These are phyloP conservation scores for Drosophila sechellia DNA, from an alignment of 1,140 invertebrate species.

Conservation along the genomic window DNA sequence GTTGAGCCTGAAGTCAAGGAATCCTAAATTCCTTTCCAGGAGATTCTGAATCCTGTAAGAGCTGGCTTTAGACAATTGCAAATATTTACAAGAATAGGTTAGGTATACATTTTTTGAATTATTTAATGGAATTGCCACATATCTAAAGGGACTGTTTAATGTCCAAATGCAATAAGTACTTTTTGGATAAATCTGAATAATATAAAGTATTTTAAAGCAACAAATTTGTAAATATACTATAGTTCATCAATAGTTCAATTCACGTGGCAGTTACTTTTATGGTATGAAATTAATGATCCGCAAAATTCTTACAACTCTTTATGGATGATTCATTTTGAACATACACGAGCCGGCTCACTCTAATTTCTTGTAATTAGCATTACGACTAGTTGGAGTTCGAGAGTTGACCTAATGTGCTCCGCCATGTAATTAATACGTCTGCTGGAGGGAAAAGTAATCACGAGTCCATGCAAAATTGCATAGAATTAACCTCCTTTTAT, in stretches of 20 bases:
- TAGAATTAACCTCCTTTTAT: slow-evolving; percentile 60
- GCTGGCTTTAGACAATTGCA: background rate
- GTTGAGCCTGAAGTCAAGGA: background rate
- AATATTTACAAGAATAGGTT: too few species aligned
- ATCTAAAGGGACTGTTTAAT: background rate
- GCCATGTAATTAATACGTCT: slow-evolving; percentile 62
- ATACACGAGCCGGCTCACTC: background rate
- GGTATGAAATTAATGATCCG: too few species aligned
- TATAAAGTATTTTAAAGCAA: background rate
- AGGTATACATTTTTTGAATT: background rate
- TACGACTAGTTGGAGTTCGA: slow-evolving; percentile 7
- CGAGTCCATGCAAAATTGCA: slow-evolving; percentile 41
- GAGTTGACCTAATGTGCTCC: slow-evolving; percentile 42
- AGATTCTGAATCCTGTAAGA: too few species aligned
- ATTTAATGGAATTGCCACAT: background rate
- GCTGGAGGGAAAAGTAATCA: slow-evolving; percentile 47
- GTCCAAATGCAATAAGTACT: background rate
- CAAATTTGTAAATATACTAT: too few species aligned
- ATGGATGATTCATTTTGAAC: background rate
- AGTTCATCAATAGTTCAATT: too few species aligned
- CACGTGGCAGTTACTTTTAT: too few species aligned
- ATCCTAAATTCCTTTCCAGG: background rate
- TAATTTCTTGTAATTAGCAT: slow-evolving; percentile 37
- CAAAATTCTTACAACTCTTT: background rate
- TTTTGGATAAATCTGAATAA: background rate